Base-by-base conservation (phyloP, 2,797 vertebrate species). In the Sparidentex hasta region DNA sequence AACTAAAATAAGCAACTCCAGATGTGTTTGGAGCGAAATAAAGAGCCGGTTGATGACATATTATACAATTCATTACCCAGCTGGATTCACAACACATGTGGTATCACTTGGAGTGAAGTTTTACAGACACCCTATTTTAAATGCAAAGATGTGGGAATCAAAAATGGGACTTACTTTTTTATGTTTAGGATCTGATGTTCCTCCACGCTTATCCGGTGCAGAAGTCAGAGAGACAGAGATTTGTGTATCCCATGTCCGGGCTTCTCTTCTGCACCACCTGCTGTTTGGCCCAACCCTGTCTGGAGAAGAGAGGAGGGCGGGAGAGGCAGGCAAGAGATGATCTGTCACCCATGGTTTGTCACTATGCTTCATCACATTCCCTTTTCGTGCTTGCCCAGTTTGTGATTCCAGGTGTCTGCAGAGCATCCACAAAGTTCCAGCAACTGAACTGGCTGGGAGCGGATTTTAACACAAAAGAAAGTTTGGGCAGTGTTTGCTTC, bases 181-280 rank as follows among this genome's bases (percentile, higher is more conserved):
- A 71, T 71, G 55, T 80, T 23, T 77, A 58, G 27, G 52, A 66
- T 86, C 81, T 81, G 78, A 85, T 85, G 82, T 86, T 86, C 71
- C 46, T 81, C 82, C 82, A 78, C 78, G 68, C 76, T 76, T 77
- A 86, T 90, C 86, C 75, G 43, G 78, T 59, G 61, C 80, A 80
- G 82, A 90, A 84, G 89, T 90, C 90, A 90, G 81, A 80, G 75
- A 87, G 79, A 70, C 86, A 81, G 63, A 81, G 88, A 90, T 93
- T 88, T 90, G 86, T 90, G 91, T 89, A 93, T 93, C 92, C 89
- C 87, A 90, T 77, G 83, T 93, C 85, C 82, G 66, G 68, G 64
- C 89, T 91, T 89, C 89, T 83, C 90, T 84, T 88, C 84, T 90
- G 91, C 90, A 91, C 94, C 95, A 95, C 95, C 95, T 95, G 93